A percentile compares a stretch with the other conserved stretches of the same genome.
These are phyloP conservation scores for Ptychoptera albimana DNA, from an alignment of 2,888 invertebrate genomes.

Conservation along the genomic window DNA sequence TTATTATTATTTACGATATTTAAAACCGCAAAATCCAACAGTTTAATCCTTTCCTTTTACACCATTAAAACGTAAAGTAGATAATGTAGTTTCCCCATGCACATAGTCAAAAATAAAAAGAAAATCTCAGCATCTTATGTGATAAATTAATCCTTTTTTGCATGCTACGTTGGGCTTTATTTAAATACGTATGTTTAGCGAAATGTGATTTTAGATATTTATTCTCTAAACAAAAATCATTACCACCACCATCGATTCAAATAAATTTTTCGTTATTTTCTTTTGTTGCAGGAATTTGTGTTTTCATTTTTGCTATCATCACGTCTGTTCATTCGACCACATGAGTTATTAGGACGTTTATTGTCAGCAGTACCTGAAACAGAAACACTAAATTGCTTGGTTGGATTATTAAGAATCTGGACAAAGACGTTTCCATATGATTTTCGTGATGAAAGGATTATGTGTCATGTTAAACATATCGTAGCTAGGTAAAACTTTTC, in stretches of 20 bases:
- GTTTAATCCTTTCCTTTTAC: background rate
- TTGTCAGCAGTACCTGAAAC: conserved; percentile 28
- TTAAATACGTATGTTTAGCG: no score
- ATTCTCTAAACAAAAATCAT: no score
- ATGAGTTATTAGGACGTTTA: conserved; percentile 28
- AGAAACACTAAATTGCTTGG: conserved; percentile 27
- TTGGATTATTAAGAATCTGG: conserved; percentile 27
- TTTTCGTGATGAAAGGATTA: conserved; percentile 31
- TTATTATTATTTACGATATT: background rate
- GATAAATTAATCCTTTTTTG: no score
- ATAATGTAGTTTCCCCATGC: no score
- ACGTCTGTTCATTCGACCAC: conserved; percentile 29
- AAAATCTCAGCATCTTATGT: no score
- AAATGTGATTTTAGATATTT: no score
- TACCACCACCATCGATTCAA: no score
- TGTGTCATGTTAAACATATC: conserved; percentile 33
- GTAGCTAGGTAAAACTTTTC: conserved; percentile 27
- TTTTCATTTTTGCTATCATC: conserved; percentile 31
- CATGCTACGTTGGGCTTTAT: no score
- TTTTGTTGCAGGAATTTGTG: conserved; percentile 24
- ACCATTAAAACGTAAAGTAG: background rate
- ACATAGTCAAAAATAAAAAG: no score
- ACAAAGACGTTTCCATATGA: conserved; percentile 31
- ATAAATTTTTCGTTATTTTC: background rate
- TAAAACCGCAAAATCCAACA: background rate